phyloP scores from a whole-genome alignment of 1,140 invertebrate genomes.

The Drosophila cardini region DNA sequence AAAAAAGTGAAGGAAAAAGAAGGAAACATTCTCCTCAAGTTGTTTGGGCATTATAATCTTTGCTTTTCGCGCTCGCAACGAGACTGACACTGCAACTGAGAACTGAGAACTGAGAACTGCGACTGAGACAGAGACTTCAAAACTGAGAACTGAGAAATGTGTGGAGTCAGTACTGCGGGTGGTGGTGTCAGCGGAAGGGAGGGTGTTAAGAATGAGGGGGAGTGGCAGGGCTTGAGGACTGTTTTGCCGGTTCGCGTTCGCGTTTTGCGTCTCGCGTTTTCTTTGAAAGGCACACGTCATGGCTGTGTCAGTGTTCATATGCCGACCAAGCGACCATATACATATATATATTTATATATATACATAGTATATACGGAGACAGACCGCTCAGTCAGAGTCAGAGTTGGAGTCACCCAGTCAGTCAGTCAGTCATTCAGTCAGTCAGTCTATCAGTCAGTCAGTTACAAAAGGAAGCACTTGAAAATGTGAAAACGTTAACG shows the following conservation, averaged over 20 bases:
- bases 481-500: slow-evolving; percentile 77
- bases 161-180: neutral
- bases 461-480: slow-evolving; percentile 72
- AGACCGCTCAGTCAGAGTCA: slow-evolving; percentile 53
- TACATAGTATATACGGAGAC: slow-evolving; percentile 66
- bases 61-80: slow-evolving; percentile 49
- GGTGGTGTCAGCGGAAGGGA: slow-evolving; percentile 6
- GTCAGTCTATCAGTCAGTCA: slow-evolving; percentile 43
- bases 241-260: slow-evolving; percentile 51
- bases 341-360: slow-evolving; percentile 43
- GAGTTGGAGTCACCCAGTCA: slow-evolving; percentile 43
- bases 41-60: slow-evolving; percentile 65
- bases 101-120: slow-evolving; percentile 12
- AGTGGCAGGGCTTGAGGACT: slow-evolving; percentile 26
- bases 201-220: slow-evolving; percentile 1
- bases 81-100: slow-evolving; percentile 33
- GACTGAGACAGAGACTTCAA: slow-evolving; percentile 6
- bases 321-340: slow-evolving; percentile 65
- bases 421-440: slow-evolving; percentile 29
- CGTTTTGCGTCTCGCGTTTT: slow-evolving; percentile 55
- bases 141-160: neutral
- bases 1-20: neutral
- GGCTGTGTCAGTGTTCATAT: slow-evolving; percentile 76
- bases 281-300: slow-evolving; percentile 80
- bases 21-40: slow-evolving; percentile 46